These are phyloP conservation scores for Okamejei kenojei DNA, from an alignment of 2,797 vertebrate genomes.

Conservation along the genomic window DNA sequence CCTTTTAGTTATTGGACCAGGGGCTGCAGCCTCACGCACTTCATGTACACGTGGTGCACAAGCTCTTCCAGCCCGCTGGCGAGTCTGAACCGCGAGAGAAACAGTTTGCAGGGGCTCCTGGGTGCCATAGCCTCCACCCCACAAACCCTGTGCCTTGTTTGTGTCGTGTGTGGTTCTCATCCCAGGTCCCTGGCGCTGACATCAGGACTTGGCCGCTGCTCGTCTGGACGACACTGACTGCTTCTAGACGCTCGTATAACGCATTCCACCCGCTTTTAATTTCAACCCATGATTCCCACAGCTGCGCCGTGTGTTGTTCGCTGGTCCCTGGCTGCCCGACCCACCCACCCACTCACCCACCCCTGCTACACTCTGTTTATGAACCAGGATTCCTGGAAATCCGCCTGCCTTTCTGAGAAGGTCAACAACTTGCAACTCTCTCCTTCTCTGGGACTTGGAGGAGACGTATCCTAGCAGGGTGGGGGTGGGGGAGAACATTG, in stretches of 20 bases:
- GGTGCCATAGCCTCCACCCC: too few species aligned
- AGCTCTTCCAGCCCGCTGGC: too few species aligned
- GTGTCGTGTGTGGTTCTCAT: too few species aligned
- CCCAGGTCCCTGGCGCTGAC: background rate
- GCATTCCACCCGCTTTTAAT: background rate
- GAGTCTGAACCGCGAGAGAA: too few species aligned
- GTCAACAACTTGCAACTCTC: too few species aligned
- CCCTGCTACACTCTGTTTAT: background rate
- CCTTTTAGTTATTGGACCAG: too few species aligned
- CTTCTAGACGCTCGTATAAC: background rate
- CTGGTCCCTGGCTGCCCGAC: background rate
- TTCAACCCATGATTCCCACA: conserved; percentile 32
- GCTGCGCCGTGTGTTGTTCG: background rate
- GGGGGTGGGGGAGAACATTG: too few species aligned
- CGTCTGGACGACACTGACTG: background rate
- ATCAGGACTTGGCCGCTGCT: background rate
- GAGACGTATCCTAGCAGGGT: background rate
- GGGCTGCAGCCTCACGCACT: too few species aligned
- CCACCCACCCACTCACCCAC: too few species aligned
- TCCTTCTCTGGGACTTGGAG: background rate
- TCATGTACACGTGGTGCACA: too few species aligned
- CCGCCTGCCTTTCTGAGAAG: background rate
- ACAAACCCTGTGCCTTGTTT: too few species aligned
- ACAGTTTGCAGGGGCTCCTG: too few species aligned
- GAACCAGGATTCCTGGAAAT: background rate